A percentile compares a stretch with the other conserved stretches of the same genome.
Evolutionary conservation across 1,140 invertebrate species (phyloP).

Genomic region (Hesperophylax magnus): DNA sequence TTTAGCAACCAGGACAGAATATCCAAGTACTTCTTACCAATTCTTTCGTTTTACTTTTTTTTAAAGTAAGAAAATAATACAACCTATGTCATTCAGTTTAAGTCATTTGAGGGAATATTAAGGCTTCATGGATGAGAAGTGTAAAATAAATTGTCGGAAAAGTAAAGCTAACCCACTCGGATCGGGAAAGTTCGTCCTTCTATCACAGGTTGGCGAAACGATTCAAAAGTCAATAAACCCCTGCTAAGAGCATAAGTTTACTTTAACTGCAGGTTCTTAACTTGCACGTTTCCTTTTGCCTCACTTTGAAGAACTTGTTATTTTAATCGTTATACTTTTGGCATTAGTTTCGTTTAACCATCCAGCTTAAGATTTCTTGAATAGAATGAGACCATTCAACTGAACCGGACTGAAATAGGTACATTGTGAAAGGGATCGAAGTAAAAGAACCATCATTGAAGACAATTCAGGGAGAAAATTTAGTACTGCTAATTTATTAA

Average conservation of each 20-base stretch:
- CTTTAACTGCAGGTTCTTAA: slow-evolving; percentile 40
- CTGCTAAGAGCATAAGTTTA: slow-evolving; percentile 43
- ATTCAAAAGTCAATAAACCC: slow-evolving; percentile 42
- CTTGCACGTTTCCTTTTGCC: background rate
- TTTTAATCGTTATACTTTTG: slow-evolving; percentile 47
- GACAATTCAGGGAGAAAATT: too few species aligned
- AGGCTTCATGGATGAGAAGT: background rate
- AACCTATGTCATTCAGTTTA: too few species aligned
- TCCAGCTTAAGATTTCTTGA: too few species aligned
- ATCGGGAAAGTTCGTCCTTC: slow-evolving; percentile 9
- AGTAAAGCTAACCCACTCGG: background rate
- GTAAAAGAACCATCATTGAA: too few species aligned
- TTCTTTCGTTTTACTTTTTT: too few species aligned
- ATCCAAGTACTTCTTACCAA: too few species aligned
- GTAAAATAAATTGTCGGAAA: background rate
- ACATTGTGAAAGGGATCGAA: too few species aligned
- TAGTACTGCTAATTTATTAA: too few species aligned
- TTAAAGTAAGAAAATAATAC: too few species aligned
- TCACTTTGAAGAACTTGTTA: slow-evolving; percentile 38
- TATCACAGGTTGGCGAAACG: slow-evolving; percentile 13
- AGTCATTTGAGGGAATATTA: background rate
- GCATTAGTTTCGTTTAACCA: slow-evolving; percentile 25
- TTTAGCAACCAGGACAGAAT: too few species aligned
- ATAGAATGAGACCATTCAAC: background rate
- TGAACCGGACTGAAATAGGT: slow-evolving; percentile 4